Percentiles rank a stretch among this genome's conserved stretches.
Evolutionary conservation across 2,797 vertebrate species (phyloP).

Genomic region (Selene dorsalis): DNA sequence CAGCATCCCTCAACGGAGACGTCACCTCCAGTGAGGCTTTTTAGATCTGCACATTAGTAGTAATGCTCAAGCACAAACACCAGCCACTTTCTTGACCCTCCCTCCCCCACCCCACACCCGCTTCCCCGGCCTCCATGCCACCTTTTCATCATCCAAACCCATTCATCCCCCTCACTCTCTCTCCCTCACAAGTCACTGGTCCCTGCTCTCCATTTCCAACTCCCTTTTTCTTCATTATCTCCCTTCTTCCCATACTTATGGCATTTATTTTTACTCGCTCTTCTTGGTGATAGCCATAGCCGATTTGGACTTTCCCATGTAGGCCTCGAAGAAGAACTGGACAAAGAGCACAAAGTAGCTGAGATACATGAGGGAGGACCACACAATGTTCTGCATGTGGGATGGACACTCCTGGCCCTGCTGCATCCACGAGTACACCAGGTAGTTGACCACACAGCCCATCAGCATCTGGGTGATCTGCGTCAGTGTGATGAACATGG

Average conservation of each 20-base stretch:
- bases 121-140: neutral
- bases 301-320: slow-evolving; percentile 89
- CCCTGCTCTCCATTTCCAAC: slow-evolving; percentile 51
- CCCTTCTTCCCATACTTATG: slow-evolving; percentile 65
- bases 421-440: slow-evolving; percentile 99
- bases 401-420: slow-evolving; percentile 94
- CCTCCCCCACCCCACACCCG: slow-evolving; percentile 32
- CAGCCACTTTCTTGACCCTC: slow-evolving; percentile 39
- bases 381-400: slow-evolving; percentile 97
- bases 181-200: slow-evolving; percentile 59
- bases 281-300: slow-evolving; percentile 79
- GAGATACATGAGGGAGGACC: slow-evolving; percentile 99
- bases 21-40: slow-evolving; percentile 50
- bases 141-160: slow-evolving; percentile 25
- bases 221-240: slow-evolving; percentile 45
- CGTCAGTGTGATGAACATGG: slow-evolving; percentile 99
- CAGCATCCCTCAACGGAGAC: slow-evolving; percentile 62
- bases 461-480: slow-evolving; percentile 99
- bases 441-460: slow-evolving; percentile 96
- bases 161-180: neutral
- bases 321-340: slow-evolving; percentile 98
- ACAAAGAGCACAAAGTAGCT: slow-evolving; percentile 99
- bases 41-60: slow-evolving; percentile 79
- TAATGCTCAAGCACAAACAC: slow-evolving; percentile 77
- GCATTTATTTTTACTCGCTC: slow-evolving; percentile 77